These are phyloP conservation scores for Progne subis DNA, from an alignment of 2,113 vertebrate species.

Conservation along the genomic window DNA sequence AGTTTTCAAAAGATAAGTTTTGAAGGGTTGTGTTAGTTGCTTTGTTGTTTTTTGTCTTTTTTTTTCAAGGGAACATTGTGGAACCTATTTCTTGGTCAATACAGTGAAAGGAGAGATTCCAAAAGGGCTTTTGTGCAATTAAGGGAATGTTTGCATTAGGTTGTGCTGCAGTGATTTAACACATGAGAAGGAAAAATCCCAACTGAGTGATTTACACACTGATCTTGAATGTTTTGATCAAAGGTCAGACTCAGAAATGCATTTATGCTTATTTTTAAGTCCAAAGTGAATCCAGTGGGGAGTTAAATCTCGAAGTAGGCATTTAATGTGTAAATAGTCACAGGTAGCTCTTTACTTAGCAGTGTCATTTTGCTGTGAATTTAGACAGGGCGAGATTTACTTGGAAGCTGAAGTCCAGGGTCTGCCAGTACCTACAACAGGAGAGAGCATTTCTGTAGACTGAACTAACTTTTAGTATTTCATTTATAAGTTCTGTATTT, in stretches of 20 bases:
- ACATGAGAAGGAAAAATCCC: neutral
- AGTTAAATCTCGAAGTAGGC: neutral
- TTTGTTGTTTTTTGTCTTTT: neutral
- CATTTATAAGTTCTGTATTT: neutral
- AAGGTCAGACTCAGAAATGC: constrained; percentile 16
- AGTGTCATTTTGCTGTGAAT: neutral
- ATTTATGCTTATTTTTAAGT: neutral
- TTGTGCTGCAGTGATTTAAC: neutral
- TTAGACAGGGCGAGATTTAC: neutral
- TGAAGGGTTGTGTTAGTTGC: neutral
- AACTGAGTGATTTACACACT: neutral
- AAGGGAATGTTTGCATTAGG: neutral
- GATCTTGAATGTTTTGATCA: neutral
- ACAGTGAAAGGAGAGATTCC: neutral
- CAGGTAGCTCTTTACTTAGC: neutral
- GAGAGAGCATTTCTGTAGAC: neutral
- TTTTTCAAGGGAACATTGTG: neutral
- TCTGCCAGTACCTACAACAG: neutral
- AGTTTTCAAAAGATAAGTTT: neutral
- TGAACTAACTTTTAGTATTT: neutral
- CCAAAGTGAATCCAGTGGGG: neutral
- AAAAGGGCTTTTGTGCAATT: constrained; percentile 2
- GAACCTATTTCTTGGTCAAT: neutral
- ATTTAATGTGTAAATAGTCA: neutral
- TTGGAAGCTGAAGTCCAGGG: neutral